Conservation (phyloP, 2,113 vertebrate species). For the Pyxicephalus adspersus region DNA sequence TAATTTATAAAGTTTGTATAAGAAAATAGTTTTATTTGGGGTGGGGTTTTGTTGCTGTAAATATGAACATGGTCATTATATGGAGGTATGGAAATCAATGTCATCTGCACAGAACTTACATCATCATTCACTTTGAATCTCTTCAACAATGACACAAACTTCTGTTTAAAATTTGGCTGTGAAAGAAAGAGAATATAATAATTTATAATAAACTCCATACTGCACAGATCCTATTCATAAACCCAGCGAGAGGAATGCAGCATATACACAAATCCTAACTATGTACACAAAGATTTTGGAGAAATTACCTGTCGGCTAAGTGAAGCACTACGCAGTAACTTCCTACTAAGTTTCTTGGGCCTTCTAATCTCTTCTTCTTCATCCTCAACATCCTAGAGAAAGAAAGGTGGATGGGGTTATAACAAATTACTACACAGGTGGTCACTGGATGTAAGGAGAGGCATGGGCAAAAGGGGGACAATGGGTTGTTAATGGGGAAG, state of each 20-base stretch:
- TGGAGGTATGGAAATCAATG: no score
- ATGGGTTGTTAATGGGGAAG: no score
- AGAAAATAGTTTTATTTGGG: no score
- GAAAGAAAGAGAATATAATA: slow-evolving; percentile 59
- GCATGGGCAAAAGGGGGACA: no score
- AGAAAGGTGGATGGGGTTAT: no score
- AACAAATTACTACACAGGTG: no score
- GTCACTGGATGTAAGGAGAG: no score
- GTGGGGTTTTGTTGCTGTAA: no score
- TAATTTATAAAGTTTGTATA: no score
- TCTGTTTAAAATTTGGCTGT: slow-evolving; percentile 85
- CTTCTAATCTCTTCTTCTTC: slow-evolving; percentile 80
- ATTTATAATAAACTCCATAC: neutral
- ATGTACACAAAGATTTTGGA: neutral
- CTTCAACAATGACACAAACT: slow-evolving; percentile 79
- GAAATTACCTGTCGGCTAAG: slow-evolving; percentile 71
- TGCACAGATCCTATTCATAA: neutral
- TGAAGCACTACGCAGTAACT: slow-evolving; percentile 76
- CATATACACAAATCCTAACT: neutral
- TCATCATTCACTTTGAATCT: slow-evolving; percentile 80
- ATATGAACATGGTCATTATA: no score
- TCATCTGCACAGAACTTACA: slow-evolving; percentile 62
- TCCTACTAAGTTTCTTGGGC: slow-evolving; percentile 75
- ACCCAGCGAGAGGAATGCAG: neutral
- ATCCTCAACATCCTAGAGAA: slow-evolving; percentile 75